phyloP scores from a whole-genome alignment of 1,140 invertebrate species.

The Zaprionus lachaisei region DNA sequence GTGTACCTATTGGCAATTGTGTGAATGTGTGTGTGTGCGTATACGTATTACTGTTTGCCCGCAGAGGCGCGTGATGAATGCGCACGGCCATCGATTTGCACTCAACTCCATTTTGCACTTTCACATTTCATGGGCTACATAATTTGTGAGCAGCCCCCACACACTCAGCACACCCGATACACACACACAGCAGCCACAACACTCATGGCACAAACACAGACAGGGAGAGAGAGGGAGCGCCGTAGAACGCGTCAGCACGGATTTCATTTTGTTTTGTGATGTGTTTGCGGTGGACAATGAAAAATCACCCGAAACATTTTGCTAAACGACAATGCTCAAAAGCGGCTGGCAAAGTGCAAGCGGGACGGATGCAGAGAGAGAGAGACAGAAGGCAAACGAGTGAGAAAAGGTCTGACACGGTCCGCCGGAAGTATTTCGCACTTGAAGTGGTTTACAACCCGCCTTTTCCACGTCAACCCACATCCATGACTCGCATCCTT shows the following conservation, averaged over 20 bases:
- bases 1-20: conserved; percentile 21
- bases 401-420: conserved; percentile 25
- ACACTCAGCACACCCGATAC: background rate
- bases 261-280: conserved; percentile 72
- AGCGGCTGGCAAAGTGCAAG: conserved; percentile 10
- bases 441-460: conserved; percentile 47
- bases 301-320: conserved; percentile 74
- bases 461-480: no score
- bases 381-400: background rate
- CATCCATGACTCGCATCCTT: background rate
- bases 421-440: conserved; percentile 70
- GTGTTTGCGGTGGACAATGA: conserved; percentile 77
- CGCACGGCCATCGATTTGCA: conserved; percentile 77
- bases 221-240: background rate
- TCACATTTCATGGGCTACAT: conserved; percentile 66
- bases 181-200: background rate
- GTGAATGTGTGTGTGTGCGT: conserved; percentile 19
- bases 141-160: conserved; percentile 53
- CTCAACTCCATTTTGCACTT: conserved; percentile 80
- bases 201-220: background rate
- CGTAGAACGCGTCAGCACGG: conserved; percentile 52
- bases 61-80: conserved; percentile 71
- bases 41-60: conserved; percentile 19
- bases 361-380: background rate
- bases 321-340: conserved; percentile 29